Conservation (phyloP, 2,888 invertebrate genomes). For the Polydrusus cervinus region DNA sequence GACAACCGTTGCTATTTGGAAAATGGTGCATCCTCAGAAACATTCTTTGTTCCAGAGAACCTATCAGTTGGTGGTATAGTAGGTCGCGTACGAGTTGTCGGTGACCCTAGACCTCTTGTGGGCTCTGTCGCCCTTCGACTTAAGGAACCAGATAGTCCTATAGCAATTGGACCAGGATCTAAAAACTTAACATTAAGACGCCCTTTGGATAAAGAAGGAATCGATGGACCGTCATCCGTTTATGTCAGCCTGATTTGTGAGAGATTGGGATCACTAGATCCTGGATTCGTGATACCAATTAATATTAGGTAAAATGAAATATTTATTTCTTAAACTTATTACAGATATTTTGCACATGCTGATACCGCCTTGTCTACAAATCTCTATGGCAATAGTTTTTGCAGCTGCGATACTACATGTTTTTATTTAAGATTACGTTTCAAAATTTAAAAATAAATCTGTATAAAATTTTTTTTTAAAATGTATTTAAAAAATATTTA, state of each 20-base stretch:
- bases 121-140: constrained; percentile 87
- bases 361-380: too few species aligned
- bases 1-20: constrained; percentile 93
- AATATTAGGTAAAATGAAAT: constrained; percentile 76
- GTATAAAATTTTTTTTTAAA: too few species aligned
- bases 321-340: too few species aligned
- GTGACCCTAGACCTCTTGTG: constrained; percentile 80
- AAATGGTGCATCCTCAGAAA: constrained; percentile 92
- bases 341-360: too few species aligned
- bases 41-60: constrained; percentile 92
- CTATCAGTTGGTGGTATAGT: constrained; percentile 85
- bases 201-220: constrained; percentile 88
- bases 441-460: too few species aligned
- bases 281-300: constrained; percentile 86
- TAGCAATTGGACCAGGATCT: constrained; percentile 83
- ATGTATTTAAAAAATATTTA: too few species aligned
- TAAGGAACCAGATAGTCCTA: constrained; percentile 86
- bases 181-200: constrained; percentile 87
- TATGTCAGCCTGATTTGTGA: constrained; percentile 92
- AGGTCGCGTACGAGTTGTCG: constrained; percentile 86
- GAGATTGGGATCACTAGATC: constrained; percentile 76
- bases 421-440: too few species aligned
- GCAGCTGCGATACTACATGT: too few species aligned
- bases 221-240: constrained; percentile 87
- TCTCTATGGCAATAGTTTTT: too few species aligned